phyloP scores from a whole-genome alignment of 2,113 vertebrate genomes.

The Saiga tatarica region DNA sequence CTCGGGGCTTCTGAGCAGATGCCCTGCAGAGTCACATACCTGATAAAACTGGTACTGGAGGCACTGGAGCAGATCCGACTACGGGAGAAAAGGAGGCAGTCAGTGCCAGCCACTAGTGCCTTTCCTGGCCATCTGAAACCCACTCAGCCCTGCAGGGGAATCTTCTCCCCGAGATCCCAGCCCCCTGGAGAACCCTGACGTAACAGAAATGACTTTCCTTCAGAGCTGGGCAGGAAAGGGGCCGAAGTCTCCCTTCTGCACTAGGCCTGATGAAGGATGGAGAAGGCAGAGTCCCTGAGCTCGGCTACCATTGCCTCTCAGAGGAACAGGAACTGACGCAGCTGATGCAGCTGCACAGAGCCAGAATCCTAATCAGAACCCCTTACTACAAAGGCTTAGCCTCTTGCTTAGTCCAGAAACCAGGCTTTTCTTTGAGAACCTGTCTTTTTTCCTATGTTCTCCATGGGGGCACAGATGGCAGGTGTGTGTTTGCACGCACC shows the following conservation, averaged over 20 bases:
- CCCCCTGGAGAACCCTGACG: neutral
- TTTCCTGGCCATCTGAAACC: neutral
- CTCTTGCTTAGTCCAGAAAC: neutral
- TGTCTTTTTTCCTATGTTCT: neutral
- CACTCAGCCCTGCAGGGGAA: neutral
- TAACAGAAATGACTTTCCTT: neutral
- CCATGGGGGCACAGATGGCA: rapidly evolving
- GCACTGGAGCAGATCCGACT: conserved; percentile 83
- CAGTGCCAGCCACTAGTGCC: neutral
- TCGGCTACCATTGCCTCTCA: neutral
- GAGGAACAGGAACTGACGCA: neutral
- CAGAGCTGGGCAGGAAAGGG: neutral
- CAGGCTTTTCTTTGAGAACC: neutral
- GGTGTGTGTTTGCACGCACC: rapidly evolving
- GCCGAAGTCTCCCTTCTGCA: neutral
- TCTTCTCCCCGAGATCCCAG: neutral
- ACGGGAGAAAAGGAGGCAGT: conserved; percentile 28
- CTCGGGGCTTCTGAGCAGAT: neutral
- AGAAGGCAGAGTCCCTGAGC: neutral
- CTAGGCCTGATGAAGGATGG: neutral
- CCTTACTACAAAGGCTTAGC: too few relatives aligned
- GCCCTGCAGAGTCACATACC: conserved; percentile 66
- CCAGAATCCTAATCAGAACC: neutral
- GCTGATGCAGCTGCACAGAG: neutral
- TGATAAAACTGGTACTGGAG: conserved; percentile 85